phyloP scores from a whole-genome alignment of 2,888 invertebrate species.

The Automeris io region DNA sequence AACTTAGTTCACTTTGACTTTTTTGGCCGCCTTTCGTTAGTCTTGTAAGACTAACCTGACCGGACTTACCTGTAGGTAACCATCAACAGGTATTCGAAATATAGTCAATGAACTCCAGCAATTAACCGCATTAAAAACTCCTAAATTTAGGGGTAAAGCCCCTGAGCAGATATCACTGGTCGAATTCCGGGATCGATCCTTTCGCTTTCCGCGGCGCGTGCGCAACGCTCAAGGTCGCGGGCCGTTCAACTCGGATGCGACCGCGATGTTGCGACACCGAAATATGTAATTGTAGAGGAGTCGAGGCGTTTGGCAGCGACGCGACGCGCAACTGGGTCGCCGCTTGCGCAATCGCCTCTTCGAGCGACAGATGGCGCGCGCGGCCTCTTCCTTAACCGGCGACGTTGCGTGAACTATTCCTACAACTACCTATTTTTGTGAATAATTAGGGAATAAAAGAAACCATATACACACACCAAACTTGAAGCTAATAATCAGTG shows the following conservation, averaged over 20 bases:
- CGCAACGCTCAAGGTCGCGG: constrained; percentile 71
- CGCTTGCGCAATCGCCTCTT: constrained; percentile 61
- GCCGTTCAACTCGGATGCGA: constrained; percentile 77
- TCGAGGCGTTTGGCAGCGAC: constrained; percentile 71
- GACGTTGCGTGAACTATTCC: not conserved
- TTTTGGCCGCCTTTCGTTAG: too few relatives aligned
- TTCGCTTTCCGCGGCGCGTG: constrained; percentile 70
- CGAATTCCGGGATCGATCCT: constrained; percentile 58
- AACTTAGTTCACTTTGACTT: too few relatives aligned
- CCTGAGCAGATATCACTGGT: too few relatives aligned
- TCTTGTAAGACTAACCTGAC: too few relatives aligned
- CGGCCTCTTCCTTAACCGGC: constrained; percentile 53
- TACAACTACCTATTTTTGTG: not conserved
- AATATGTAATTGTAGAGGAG: constrained; percentile 76
- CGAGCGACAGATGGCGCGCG: constrained; percentile 68
- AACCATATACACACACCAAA: too few relatives aligned
- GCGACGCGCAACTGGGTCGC: constrained; percentile 66
- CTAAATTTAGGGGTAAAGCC: too few relatives aligned
- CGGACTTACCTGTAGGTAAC: too few relatives aligned
- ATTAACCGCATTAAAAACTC: too few relatives aligned
- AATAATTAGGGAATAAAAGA: too few relatives aligned
- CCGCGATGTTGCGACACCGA: constrained; percentile 70
- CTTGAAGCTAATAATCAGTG: too few relatives aligned
- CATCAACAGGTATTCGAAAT: too few relatives aligned
- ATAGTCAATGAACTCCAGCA: too few relatives aligned